A percentile compares a stretch with the other conserved stretches of the same genome.
These are phyloP conservation scores for Chrysomallon squamiferum DNA, from an alignment of 1,140 invertebrate species.

Conservation along the genomic window DNA sequence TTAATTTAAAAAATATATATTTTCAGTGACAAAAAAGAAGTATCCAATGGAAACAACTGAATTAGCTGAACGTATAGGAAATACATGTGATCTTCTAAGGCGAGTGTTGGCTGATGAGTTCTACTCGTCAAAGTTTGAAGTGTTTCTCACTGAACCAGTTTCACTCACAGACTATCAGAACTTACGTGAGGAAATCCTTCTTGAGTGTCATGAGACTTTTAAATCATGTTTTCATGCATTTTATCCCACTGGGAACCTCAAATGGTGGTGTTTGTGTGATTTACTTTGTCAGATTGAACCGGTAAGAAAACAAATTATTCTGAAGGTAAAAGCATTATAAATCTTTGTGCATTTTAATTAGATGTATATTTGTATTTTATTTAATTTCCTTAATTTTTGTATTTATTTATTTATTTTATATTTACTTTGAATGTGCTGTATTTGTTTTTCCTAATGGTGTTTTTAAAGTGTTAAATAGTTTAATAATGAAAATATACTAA, in stretches of 20 bases:
- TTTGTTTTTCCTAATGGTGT: no score
- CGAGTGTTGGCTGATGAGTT: slow-evolving; percentile 79
- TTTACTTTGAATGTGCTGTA: no score
- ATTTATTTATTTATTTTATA: no score
- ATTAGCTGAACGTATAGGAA: slow-evolving; percentile 84
- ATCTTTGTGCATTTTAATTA: no score
- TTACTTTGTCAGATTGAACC: slow-evolving; percentile 79
- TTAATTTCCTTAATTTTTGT: no score
- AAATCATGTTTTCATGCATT: slow-evolving; percentile 93
- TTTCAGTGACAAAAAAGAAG: slow-evolving; percentile 44
- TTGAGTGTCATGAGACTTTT: slow-evolving; percentile 90
- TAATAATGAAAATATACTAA: no score
- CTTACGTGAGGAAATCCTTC: slow-evolving; percentile 71
- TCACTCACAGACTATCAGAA: slow-evolving; percentile 28
- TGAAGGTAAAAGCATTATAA: no score
- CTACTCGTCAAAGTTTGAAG: slow-evolving; percentile 35
- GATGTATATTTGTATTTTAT: no score
- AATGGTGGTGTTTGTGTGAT: slow-evolving; percentile 91
- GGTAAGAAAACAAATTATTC: no score
- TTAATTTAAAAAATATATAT: slow-evolving; percentile 11
- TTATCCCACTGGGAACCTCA: slow-evolving; percentile 90
- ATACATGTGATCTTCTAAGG: slow-evolving; percentile 81
- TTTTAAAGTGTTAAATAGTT: no score
- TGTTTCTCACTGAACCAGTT: slow-evolving; percentile 41
- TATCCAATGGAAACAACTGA: slow-evolving; percentile 53